Evolutionary conservation across 2,113 vertebrate genomes (phyloP).

Genomic region (Alces alces): DNA sequence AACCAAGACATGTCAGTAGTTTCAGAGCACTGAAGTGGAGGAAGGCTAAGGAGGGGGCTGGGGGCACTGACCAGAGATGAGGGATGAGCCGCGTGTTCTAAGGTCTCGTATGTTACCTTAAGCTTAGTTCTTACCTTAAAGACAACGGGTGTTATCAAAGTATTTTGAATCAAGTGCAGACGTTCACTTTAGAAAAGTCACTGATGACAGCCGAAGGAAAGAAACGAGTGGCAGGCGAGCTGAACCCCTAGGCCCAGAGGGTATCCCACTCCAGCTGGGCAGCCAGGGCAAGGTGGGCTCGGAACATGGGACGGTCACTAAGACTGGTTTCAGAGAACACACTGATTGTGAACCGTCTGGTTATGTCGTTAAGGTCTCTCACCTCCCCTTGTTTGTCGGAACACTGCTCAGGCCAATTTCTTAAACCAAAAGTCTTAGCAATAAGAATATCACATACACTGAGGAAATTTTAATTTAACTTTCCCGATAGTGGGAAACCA

Average conservation of each 20-base stretch:
- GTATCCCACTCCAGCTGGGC: neutral
- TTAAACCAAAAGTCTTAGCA: conserved; percentile 37
- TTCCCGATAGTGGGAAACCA: conserved; percentile 36
- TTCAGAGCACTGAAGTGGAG: neutral
- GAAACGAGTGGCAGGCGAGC: neutral
- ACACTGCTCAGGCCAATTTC: conserved; percentile 33
- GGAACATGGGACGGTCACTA: accelerated
- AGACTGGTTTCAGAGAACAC: neutral
- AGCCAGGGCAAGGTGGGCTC: neutral
- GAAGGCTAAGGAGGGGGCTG: neutral
- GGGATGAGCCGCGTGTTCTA: neutral
- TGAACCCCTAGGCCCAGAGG: neutral
- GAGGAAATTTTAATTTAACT: conserved; percentile 65
- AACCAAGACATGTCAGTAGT: neutral
- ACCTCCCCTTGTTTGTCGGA: conserved; percentile 32
- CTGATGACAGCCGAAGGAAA: neutral
- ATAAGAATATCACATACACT: conserved; percentile 38
- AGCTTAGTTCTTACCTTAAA: neutral
- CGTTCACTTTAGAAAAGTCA: neutral
- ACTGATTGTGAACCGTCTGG: neutral
- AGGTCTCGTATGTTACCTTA: neutral
- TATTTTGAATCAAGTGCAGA: neutral
- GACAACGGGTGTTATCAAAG: neutral
- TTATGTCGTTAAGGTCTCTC: conserved; percentile 37
- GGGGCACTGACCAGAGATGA: neutral